Evolutionary conservation across 1,140 invertebrate species (phyloP).

Genomic region (Aphis craccivora): DNA sequence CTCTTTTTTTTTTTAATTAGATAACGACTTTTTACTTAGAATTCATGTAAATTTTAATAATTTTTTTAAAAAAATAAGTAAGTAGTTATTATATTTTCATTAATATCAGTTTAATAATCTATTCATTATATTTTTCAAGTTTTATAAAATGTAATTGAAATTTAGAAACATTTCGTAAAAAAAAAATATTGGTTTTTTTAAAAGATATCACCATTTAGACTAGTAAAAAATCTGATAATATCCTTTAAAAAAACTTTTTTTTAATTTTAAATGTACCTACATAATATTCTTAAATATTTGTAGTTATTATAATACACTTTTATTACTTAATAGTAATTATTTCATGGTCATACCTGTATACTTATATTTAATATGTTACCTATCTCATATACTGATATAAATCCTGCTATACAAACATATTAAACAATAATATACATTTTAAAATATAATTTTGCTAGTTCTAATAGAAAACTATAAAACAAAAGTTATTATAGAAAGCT

Average conservation of each 20-base stretch:
- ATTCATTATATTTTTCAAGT: neutral
- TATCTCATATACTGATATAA: neutral
- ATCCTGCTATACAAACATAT: neutral
- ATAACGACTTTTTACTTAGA: neutral
- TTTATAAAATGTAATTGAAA: neutral
- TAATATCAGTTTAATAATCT: neutral
- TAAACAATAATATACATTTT: neutral
- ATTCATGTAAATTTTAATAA: neutral
- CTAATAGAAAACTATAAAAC: too few relatives aligned
- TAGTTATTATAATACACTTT: too few relatives aligned
- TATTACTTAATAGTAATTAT: neutral
- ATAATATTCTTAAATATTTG: neutral
- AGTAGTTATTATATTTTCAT: neutral
- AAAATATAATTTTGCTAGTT: neutral
- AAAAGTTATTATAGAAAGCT: neutral
- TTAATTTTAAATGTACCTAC: neutral
- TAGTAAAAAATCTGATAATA: neutral
- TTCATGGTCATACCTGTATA: neutral
- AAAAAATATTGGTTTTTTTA: neutral
- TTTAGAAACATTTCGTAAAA: neutral
- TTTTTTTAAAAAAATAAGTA: neutral
- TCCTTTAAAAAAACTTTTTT: neutral
- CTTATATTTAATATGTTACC: neutral
- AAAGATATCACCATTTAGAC: neutral
- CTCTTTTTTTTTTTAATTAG: neutral